Percentiles rank a stretch among this genome's conserved stretches.
phyloP scores from a whole-genome alignment of 2,113 vertebrate species.

The Hippoglossus stenolepis region DNA sequence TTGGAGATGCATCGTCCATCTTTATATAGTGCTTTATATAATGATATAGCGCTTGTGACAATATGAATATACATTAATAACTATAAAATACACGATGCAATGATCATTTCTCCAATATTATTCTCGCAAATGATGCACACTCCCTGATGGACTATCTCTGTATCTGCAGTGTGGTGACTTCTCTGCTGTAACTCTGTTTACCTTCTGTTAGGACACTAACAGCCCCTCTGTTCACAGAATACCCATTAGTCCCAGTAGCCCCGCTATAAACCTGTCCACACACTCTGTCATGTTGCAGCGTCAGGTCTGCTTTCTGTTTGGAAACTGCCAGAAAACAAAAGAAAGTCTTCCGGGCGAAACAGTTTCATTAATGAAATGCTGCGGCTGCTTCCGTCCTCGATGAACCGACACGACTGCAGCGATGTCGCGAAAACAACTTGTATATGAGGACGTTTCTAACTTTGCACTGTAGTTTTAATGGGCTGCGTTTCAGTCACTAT shows the following conservation, averaged over 20 bases:
- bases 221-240: background rate
- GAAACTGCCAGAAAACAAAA: background rate
- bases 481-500: no score
- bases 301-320: background rate
- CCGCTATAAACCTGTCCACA: no score
- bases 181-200: background rate
- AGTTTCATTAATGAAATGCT: background rate
- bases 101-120: background rate
- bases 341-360: no score
- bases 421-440: background rate
- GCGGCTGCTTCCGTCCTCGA: background rate
- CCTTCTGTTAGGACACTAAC: background rate
- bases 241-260: background rate
- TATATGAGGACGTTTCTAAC: background rate
- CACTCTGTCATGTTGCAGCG: no score
- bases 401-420: background rate
- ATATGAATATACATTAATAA: background rate
- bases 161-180: no score
- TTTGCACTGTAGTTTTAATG: no score
- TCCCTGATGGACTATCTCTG: no score
- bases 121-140: no score
- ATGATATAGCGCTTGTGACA: background rate
- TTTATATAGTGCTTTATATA: background rate
- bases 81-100: background rate
- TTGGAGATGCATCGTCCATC: no score